Evolutionary conservation across 2,888 invertebrate genomes (phyloP), one percentile per base, ranked within the genome.

Genomic region (Caenorhabditis doughertyi): DNA sequence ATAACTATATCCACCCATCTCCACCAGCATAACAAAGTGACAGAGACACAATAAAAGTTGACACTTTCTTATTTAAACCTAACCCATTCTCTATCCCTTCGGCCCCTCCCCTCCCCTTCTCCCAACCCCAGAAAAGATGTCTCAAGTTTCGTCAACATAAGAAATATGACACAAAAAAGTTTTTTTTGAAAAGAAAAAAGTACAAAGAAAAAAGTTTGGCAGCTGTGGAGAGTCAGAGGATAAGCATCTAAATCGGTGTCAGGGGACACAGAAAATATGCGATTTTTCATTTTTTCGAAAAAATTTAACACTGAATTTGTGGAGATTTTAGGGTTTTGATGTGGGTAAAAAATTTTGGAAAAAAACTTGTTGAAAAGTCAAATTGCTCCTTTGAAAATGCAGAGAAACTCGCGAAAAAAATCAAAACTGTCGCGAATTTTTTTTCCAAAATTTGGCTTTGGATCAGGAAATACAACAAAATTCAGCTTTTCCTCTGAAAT

Each of bases 221-320:
- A 42, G 44, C 42, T 39, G 39, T 23, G 21, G 5, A 56, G 27
- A 58, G 29, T 13, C 32, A 16, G 49, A 9, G 18, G 56, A 58
- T 42, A 71, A 58, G 47, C 44, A 71, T 39, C 53, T 39, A 71
- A 47, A 56, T 29, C 49, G 65, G 51, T 32, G 58, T 53, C 39
- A 27, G 25, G 35, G 47, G 55, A 32, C 27, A n/a, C 25, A 47
- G n/a, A 58, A 32, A 25, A 9, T 4, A 53, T 35, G 23, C 4
- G n/a, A 25, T 60, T 42, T 25, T 23, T 11, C 21, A n/a, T n/a
- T n/a, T n/a, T n/a, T n/a, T n/a, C n/a, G n/a, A n/a, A n/a, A n/a
- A n/a, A n/a, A n/a, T n/a, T n/a, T n/a, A n/a, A n/a, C n/a, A n/a
- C n/a, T 13, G 39, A 39, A 13, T 39, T 39, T 32, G 4, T 39